These are phyloP conservation scores for Urechis unicinctus DNA, from an alignment of 2,888 invertebrate genomes.

Conservation along the genomic window DNA sequence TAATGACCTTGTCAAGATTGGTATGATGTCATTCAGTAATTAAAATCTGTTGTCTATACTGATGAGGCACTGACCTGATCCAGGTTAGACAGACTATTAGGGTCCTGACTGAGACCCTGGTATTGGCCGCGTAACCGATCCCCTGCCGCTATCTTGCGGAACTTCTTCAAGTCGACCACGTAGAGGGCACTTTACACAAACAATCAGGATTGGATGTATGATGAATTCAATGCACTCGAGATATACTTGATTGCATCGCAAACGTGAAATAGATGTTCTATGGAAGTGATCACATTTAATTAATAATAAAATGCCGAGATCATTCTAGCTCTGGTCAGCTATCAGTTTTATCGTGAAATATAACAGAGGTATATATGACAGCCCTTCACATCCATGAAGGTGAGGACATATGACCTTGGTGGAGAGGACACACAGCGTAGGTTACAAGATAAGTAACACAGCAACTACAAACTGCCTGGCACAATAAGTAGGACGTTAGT, in stretches of 20 bases:
- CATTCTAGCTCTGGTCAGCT: no score
- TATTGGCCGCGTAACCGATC: constrained; percentile 96
- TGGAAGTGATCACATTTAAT: constrained; percentile 79
- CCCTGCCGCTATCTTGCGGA: constrained; percentile 95
- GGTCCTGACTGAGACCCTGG: constrained; percentile 97
- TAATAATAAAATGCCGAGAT: no score
- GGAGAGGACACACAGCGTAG: constrained; percentile 99
- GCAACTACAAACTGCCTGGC: not conserved
- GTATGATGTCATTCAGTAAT: no score
- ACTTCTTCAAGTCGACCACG: constrained; percentile 92
- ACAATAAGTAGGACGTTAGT: not conserved
- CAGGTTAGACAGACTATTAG: constrained; percentile 93
- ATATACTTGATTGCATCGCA: no score
- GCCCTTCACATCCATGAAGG: no score
- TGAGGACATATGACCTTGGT: no score
- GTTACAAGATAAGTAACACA: constrained; percentile 89
- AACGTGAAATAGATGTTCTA: constrained; percentile 90
- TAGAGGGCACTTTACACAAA: constrained; percentile 77
- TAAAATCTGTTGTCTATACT: no score
- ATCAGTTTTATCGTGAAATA: no score
- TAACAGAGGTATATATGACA: no score
- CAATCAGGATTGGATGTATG: constrained; percentile 63
- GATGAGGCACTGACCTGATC: constrained; percentile 64
- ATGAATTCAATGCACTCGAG: constrained; percentile 91
- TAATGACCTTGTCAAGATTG: no score